Percentiles rank a stretch among this genome's conserved stretches.
phyloP scores from a whole-genome alignment of 1,140 invertebrate species.

The Anastrepha ludens region DNA sequence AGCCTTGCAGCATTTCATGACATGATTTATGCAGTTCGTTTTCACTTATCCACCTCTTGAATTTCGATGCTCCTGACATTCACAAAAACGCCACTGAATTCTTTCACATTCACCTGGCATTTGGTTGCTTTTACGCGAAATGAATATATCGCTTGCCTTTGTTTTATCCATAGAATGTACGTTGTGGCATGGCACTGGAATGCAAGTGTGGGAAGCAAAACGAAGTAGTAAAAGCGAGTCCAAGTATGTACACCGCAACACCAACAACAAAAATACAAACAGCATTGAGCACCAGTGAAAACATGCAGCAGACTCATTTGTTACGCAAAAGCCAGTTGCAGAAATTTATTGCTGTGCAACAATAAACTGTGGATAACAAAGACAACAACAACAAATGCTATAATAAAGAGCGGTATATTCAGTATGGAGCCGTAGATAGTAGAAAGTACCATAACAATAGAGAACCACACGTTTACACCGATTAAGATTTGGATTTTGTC shows the following conservation, averaged over 20 bases:
- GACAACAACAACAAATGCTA: neutral
- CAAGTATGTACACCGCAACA: neutral
- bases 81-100: conserved; percentile 4
- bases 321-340: conserved; percentile 47
- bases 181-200: conserved; percentile 3
- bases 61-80: neutral
- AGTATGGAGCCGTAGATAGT: neutral
- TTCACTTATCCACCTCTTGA: conserved; percentile 40
- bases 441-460: neutral
- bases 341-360: conserved; percentile 42
- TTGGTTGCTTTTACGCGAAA: conserved; percentile 24
- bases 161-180: conserved; percentile 31
- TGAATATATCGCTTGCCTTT: neutral
- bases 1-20: conserved; percentile 7
- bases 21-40: conserved; percentile 48
- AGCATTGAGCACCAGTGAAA: neutral
- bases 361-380: conserved; percentile 16
- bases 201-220: neutral
- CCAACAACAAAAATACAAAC: neutral
- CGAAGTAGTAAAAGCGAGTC: too few species aligned
- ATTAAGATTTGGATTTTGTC: conserved; percentile 44
- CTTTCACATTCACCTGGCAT: conserved; percentile 30
- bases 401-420: neutral
- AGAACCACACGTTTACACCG: conserved; percentile 48
- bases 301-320: conserved; percentile 50